phyloP scores from a whole-genome alignment of 1,140 invertebrate species.

The Oedothorax gibbosus region DNA sequence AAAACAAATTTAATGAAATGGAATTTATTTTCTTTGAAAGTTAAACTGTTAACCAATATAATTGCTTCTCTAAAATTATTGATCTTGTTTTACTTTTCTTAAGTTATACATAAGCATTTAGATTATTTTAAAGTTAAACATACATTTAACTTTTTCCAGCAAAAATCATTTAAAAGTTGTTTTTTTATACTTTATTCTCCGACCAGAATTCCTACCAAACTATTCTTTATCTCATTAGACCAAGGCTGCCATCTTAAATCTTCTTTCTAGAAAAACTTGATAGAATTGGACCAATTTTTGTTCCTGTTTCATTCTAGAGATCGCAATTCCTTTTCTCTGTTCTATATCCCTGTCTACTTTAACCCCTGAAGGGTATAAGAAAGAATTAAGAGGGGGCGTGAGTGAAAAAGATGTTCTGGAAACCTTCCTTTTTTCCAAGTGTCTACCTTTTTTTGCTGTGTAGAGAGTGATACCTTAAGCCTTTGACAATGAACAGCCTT shows the following conservation, averaged over 20 bases:
- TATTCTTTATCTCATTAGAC: constrained; percentile 36
- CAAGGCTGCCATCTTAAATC: constrained; percentile 19
- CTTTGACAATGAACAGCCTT: constrained; percentile 17
- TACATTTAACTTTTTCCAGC: too few species aligned
- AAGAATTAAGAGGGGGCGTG: constrained; percentile 24
- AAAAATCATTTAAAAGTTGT: too few species aligned
- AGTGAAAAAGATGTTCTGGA: constrained; percentile 1
- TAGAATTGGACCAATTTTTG: constrained; percentile 22
- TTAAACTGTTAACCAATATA: too few species aligned
- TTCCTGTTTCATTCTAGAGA: not conserved
- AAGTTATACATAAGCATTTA: too few species aligned
- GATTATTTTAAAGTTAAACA: too few species aligned
- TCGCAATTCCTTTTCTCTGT: constrained; percentile 40
- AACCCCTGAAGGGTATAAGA: constrained; percentile 9
- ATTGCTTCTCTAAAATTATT: too few species aligned
- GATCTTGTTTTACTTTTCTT: too few species aligned
- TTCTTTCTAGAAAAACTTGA: constrained; percentile 45
- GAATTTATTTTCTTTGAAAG: too few species aligned
- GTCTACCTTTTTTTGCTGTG: not conserved
- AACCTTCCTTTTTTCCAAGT: constrained; percentile 12
- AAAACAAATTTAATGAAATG: too few species aligned
- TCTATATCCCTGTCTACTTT: constrained; percentile 25
- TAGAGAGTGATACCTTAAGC: constrained; percentile 27
- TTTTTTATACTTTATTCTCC: too few species aligned
- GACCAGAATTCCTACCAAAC: constrained; percentile 1